These are phyloP conservation scores for Brachionus plicatilis DNA, from an alignment of 1,140 invertebrate genomes.

Conservation along the genomic window DNA sequence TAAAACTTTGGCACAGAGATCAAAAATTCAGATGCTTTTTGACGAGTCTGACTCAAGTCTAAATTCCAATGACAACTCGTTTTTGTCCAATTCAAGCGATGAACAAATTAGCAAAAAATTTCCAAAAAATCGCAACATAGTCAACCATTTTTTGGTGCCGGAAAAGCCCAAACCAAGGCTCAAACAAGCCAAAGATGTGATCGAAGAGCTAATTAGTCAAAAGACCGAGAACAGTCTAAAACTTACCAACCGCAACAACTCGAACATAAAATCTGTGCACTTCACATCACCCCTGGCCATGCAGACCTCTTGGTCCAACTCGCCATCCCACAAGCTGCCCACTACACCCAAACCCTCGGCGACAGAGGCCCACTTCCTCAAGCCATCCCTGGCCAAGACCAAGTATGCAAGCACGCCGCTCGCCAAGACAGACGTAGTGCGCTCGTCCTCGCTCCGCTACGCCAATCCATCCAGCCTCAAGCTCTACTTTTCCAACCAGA, in stretches of 20 bases:
- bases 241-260: neutral
- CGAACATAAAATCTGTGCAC: conserved; percentile 10
- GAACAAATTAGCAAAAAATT: neutral
- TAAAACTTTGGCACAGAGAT: neutral
- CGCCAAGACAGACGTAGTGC: neutral
- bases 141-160: neutral
- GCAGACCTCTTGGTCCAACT: neutral
- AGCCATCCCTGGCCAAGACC: neutral
- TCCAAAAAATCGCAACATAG: neutral
- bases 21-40: conserved; percentile 14
- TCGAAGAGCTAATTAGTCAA: neutral
- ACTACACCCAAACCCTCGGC: neutral
- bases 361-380: neutral
- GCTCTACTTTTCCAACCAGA: neutral
- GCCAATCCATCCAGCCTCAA: neutral
- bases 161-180: neutral
- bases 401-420: neutral
- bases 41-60: neutral
- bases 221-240: neutral
- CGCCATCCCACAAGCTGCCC: neutral
- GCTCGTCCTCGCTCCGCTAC: neutral
- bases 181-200: neutral
- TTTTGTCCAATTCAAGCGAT: conserved; percentile 28
- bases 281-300: neutral
- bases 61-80: conserved; percentile 5